Evolutionary conservation across 1,140 invertebrate species (phyloP).

Genomic region (Schlechtendalia chinensis): DNA sequence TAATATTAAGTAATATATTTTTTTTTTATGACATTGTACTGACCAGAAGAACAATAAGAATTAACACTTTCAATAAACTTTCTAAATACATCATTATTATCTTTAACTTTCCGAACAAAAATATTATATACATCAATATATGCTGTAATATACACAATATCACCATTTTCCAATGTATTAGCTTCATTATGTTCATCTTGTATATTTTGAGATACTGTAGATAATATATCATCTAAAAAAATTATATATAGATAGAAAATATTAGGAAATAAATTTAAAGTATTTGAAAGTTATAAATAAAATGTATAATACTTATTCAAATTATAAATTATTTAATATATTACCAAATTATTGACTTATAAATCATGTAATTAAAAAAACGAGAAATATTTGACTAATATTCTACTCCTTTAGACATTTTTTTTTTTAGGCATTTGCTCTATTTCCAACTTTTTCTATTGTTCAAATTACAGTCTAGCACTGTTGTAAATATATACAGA

Average conservation of each 20-base stretch:
- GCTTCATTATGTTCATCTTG: not conserved
- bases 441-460: too few relatives aligned
- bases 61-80: constrained; percentile 9
- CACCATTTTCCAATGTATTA: not conserved
- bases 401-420: too few relatives aligned
- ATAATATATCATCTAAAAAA: not conserved
- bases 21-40: not conserved
- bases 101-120: constrained; percentile 33
- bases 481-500: too few relatives aligned
- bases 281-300: too few relatives aligned
- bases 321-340: too few relatives aligned
- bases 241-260: not conserved
- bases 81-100: constrained; percentile 5
- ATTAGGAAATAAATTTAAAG: too few relatives aligned
- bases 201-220: not conserved
- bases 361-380: too few relatives aligned
- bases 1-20: not conserved
- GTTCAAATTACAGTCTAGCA: too few relatives aligned
- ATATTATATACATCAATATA: constrained; percentile 32
- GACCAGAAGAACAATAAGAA: constrained; percentile 1
- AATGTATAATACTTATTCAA: too few relatives aligned
- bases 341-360: too few relatives aligned
- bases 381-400: too few relatives aligned
- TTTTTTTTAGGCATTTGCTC: too few relatives aligned
- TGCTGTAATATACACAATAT: constrained; percentile 27